Base-by-base conservation (phyloP, 2,797 vertebrate genomes). In the Spinibarbus caldwelli region DNA sequence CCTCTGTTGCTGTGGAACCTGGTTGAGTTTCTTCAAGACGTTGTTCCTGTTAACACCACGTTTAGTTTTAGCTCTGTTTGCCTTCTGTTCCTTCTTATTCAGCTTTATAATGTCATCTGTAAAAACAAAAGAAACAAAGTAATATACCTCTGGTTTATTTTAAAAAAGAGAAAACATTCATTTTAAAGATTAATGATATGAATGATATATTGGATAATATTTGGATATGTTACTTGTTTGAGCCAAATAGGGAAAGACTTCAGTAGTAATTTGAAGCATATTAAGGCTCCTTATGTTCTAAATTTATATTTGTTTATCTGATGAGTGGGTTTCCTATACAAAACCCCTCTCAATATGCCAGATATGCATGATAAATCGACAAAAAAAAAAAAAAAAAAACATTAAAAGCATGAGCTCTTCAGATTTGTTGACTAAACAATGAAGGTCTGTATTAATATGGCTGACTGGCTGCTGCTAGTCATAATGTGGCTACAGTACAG, bases 81-180 rank as follows among this genome's bases (percentile, higher is more conserved):
- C 89, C 19, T 71, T 78, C 29, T 91, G 90, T 71, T 94, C 94
- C 2, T 91, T 92, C 89, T 90, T 91, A 83, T 93, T 95, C 66
- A 91, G 90, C 47, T 92, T 91, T 90, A 95, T 95, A 83, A 96
- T 95, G 67, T 96, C 95, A 91, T 95, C 96, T 97, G 86, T 21
- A 62, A 43, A 76, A 71, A 47, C 19, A 43, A 26, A 83, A 49
- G 21, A 34, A 81, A 78, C 52, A 79, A 36, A 47, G 70, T 49
- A 41, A 17, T 78, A 66, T 11, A 14, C 23, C 19, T 62, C 7
- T 47, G 19, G 29, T 78, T 23, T 52, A 71, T 52, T n/a, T 72
- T 19, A 9, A 52, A n/a, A 43, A 85, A 26, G 7, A 31, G 45
- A 7, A 75, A 17, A 36, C 23, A 71, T 70, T 41, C 15, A 54